These are phyloP conservation scores for Thripadectes ignobilis DNA, from an alignment of 2,797 vertebrate species.

Conservation along the genomic window DNA sequence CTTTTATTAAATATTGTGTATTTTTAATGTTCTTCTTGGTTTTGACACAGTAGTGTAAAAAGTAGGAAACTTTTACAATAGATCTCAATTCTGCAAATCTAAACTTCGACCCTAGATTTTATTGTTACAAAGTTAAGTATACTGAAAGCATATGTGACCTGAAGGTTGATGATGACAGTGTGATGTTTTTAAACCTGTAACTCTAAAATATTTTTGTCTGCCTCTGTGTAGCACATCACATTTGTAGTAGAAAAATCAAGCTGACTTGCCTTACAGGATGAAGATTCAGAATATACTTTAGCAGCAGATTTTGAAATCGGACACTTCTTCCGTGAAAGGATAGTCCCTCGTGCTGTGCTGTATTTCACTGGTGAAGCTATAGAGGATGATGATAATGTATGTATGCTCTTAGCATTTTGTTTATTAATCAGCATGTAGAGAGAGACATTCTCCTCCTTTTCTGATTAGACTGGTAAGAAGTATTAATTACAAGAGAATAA, in stretches of 20 bases:
- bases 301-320: constrained; percentile 96
- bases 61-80: neutral
- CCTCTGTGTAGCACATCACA: neutral
- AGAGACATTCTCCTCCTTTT: neutral
- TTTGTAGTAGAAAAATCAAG: neutral
- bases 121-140: neutral
- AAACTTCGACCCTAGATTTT: neutral
- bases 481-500: neutral
- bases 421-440: neutral
- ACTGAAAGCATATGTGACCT: neutral
- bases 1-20: neutral
- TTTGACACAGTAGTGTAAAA: neutral
- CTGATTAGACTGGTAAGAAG: neutral
- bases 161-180: neutral
- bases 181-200: neutral
- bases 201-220: neutral
- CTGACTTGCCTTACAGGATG: constrained; percentile 81
- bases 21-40: neutral
- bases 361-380: constrained; percentile 98
- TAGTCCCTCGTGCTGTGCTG: constrained; percentile 94
- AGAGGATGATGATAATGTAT: constrained; percentile 95
- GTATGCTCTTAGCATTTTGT: constrained; percentile 49
- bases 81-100: neutral
- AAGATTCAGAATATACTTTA: constrained; percentile 92
- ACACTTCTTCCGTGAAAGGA: constrained; percentile 97